Percentiles rank a stretch among this genome's conserved stretches.
Evolutionary conservation across 2,888 invertebrate genomes (phyloP).

Genomic region (Schrankia costaestrigalis): DNA sequence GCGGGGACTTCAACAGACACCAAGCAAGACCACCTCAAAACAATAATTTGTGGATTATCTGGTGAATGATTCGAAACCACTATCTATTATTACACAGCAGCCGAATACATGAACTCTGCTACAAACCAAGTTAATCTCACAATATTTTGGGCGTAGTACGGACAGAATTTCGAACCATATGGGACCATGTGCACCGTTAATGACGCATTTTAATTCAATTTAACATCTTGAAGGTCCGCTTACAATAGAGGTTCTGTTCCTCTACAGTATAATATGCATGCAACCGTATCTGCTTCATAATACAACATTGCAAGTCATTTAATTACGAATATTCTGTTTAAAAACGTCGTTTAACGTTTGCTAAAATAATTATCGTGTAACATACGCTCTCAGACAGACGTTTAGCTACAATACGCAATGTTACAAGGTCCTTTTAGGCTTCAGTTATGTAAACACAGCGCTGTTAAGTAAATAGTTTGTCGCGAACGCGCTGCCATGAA

Average conservation of each 20-base stretch:
- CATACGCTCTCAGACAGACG: conserved; percentile 6
- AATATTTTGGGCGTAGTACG: conserved; percentile 21
- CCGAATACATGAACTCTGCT: too few species aligned
- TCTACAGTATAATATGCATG: too few species aligned
- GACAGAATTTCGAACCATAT: conserved; percentile 17
- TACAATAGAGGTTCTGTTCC: too few species aligned
- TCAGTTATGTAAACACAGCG: conserved; percentile 31
- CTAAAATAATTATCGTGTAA: conserved; percentile 18
- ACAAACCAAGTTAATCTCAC: too few species aligned
- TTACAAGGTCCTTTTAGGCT: conserved; percentile 24
- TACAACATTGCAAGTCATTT: too few species aligned
- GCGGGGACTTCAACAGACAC: too few species aligned
- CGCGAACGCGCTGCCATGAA: conserved; percentile 13
- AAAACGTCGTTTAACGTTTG: conserved; percentile 11
- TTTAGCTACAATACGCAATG: conserved; percentile 14
- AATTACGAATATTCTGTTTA: conserved; percentile 1
- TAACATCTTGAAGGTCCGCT: conserved; percentile 1
- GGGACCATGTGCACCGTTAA: conserved; percentile 16
- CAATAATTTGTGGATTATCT: too few species aligned
- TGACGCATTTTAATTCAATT: conserved; percentile 15
- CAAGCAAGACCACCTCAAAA: too few species aligned
- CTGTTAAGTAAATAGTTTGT: conserved; percentile 26
- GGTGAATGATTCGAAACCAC: neutral
- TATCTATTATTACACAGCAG: neutral
- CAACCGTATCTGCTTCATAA: too few species aligned